Percentiles rank a stretch among this genome's conserved stretches.
These are phyloP conservation scores for Gymnocheta viridis DNA, from an alignment of 2,888 invertebrate genomes.

Conservation along the genomic window DNA sequence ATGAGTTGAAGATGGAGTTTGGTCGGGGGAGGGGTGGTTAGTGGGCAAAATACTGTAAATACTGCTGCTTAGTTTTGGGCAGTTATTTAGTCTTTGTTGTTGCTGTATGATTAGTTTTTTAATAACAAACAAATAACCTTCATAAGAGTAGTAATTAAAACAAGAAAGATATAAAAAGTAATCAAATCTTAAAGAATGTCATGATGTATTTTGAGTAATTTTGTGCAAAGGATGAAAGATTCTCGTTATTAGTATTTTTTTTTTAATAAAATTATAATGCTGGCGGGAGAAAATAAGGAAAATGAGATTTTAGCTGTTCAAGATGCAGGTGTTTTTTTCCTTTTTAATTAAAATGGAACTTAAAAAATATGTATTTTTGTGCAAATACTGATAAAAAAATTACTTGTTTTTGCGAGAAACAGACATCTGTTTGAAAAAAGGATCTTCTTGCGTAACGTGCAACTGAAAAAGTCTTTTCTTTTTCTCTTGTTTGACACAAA, in stretches of 20 bases:
- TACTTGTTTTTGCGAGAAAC: too few species aligned
- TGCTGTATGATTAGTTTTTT: slow-evolving; percentile 10
- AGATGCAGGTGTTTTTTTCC: too few species aligned
- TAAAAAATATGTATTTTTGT: too few species aligned
- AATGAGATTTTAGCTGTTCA: not conserved
- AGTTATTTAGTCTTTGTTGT: not conserved
- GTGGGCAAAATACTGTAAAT: not conserved
- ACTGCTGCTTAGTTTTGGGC: not conserved
- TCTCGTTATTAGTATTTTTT: not conserved
- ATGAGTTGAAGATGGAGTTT: not conserved
- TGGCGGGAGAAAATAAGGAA: not conserved
- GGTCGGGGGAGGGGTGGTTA: too few species aligned
- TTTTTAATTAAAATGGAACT: too few species aligned
- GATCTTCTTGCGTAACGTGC: too few species aligned
- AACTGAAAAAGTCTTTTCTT: too few species aligned
- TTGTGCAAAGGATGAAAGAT: not conserved
- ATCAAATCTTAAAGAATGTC: not conserved
- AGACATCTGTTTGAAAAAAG: too few species aligned
- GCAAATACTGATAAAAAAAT: too few species aligned
- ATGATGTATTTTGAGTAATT: not conserved
- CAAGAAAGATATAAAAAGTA: slow-evolving; percentile 27
- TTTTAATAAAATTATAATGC: not conserved
- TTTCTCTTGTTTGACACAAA: too few species aligned
- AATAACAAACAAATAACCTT: slow-evolving; percentile 32
- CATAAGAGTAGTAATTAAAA: slow-evolving; percentile 42